These are phyloP conservation scores for Tachyglossus aculeatus DNA, from an alignment of 2,797 vertebrate genomes.

Conservation along the genomic window DNA sequence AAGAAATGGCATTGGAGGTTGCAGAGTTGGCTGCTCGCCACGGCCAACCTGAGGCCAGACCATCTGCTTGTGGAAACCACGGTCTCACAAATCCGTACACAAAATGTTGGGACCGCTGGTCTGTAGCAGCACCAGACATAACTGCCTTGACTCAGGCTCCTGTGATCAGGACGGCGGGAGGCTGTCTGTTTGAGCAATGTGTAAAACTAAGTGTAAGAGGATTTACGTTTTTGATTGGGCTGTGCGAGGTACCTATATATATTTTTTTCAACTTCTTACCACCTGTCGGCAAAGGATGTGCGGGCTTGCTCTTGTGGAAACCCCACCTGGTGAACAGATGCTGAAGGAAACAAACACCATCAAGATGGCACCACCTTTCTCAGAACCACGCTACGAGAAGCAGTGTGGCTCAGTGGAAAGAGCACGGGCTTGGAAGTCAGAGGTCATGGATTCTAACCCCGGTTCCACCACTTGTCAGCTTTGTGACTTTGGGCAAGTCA, in stretches of 20 bases:
- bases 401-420: no score
- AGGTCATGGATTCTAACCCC: no score
- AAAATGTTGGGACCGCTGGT: neutral
- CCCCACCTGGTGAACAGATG: neutral
- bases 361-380: no score
- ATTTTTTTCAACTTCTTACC: constrained; percentile 32
- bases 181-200: constrained; percentile 7
- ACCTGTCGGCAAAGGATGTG: neutral
- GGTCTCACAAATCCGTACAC: neutral
- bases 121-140: neutral
- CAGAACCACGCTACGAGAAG: no score
- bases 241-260: neutral
- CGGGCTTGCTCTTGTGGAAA: neutral
- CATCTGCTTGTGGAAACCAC: constrained; percentile 22
- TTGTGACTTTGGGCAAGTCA: no score
- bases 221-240: neutral
- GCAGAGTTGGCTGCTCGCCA: neutral
- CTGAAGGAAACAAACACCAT: neutral
- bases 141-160: neutral
- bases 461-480: no score
- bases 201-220: neutral
- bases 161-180: neutral
- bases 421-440: no score
- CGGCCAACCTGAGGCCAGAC: neutral
- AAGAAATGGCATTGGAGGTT: no score